Conservation (phyloP, 2,113 vertebrate species). For the Alosa alosa region DNA sequence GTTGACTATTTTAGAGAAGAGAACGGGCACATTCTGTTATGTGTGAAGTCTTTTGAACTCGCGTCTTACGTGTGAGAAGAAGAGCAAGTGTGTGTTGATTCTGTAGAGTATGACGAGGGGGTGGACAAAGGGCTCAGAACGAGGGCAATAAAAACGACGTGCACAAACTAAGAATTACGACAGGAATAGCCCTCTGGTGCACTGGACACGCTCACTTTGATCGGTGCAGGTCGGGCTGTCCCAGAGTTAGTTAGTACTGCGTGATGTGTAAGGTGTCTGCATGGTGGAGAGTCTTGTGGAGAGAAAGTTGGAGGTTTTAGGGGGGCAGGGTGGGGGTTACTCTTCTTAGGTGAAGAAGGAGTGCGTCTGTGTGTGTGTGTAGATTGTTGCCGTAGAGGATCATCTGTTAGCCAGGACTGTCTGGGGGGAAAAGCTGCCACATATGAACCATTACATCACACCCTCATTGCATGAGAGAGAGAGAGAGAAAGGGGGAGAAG, state of each 20-base stretch:
- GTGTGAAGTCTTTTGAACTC: too few species aligned
- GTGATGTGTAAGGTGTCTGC: not conserved
- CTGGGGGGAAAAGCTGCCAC: not conserved
- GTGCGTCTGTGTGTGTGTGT: not conserved
- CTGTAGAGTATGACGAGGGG: not conserved
- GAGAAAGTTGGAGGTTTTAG: not conserved
- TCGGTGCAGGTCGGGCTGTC: too few species aligned
- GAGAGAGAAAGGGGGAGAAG: not conserved
- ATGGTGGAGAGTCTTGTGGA: too few species aligned
- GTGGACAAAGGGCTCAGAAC: not conserved
- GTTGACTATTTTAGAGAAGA: not conserved
- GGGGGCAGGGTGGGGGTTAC: too few species aligned
- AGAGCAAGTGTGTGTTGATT: not conserved
- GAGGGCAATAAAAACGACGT: not conserved
- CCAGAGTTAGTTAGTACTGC: too few species aligned
- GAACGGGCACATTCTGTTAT: not conserved
- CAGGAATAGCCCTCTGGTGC: not conserved
- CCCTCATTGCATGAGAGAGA: not conserved
- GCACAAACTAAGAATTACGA: too few species aligned
- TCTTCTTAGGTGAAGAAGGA: not conserved
- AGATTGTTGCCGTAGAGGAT: not conserved
- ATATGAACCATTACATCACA: constrained; percentile 18
- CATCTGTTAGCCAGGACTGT: not conserved
- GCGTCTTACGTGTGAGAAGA: not conserved
- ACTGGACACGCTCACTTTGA: not conserved